Conservation (phyloP, 2,888 invertebrate genomes). For the Microctonus hyperodae region DNA sequence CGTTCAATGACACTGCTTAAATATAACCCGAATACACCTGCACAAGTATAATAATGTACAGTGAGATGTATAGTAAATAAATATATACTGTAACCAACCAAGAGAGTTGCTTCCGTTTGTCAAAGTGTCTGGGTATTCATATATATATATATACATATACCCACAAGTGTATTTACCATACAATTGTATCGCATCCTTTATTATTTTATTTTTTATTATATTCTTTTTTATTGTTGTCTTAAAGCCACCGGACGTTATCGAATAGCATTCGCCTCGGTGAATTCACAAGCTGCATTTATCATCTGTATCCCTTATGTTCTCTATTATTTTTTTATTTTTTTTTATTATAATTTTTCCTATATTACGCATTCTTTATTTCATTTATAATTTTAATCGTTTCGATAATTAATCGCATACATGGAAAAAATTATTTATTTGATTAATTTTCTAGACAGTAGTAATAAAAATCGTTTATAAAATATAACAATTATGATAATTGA, state of each 20-base stretch:
- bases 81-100: background rate
- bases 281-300: background rate
- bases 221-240: background rate
- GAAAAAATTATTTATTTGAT: no score
- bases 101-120: conserved; percentile 17
- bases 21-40: conserved; percentile 45
- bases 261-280: background rate
- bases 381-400: background rate
- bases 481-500: background rate
- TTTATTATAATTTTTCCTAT: background rate
- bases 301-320: background rate
- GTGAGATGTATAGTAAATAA: background rate
- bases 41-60: no score
- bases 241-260: background rate
- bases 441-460: background rate
- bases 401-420: no score
- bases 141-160: background rate
- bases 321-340: background rate
- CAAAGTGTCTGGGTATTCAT: background rate
- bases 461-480: background rate
- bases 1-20: conserved; percentile 49
- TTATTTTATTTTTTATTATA: background rate
- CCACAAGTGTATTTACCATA: background rate
- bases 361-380: background rate
- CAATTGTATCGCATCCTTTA: background rate